Conservation (phyloP, 2,797 vertebrate genomes). For the Phylloscopus collybita region DNA sequence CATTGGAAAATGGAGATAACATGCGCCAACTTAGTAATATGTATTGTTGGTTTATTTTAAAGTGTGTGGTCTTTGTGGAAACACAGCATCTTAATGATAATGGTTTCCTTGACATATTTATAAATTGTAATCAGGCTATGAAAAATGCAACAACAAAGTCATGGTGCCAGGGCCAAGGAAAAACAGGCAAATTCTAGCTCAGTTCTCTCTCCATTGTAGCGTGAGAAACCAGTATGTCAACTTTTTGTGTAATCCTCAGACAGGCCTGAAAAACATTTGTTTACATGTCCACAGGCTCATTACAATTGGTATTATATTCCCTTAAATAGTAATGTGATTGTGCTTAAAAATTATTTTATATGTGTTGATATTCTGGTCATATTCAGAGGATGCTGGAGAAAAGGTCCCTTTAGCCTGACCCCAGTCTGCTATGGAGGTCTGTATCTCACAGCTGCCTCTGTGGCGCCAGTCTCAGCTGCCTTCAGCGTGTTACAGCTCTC, state of each 20-base stretch:
- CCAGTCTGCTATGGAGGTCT: rapidly evolving
- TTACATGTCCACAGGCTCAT: neutral
- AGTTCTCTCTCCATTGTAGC: neutral
- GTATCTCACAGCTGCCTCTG: neutral
- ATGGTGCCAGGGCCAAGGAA: neutral
- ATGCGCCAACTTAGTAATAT: neutral
- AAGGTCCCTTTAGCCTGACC: neutral
- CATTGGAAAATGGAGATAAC: neutral
- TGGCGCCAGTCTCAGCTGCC: neutral
- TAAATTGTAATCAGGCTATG: constrained; percentile 22
- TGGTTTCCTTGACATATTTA: constrained; percentile 12
- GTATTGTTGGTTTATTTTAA: neutral
- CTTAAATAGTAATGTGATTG: neutral
- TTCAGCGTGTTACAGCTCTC: neutral
- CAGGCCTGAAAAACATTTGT: neutral
- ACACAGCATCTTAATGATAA: neutral
- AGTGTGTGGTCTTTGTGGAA: constrained; percentile 36
- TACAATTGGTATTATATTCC: neutral
- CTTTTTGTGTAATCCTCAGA: neutral
- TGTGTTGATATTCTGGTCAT: neutral
- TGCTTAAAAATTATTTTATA: neutral
- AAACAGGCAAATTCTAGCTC: neutral
- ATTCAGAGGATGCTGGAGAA: neutral
- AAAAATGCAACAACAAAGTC: neutral
- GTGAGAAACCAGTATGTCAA: neutral